Percentiles rank a stretch among this genome's conserved stretches.
Evolutionary conservation across 30 jellyfish, hydroid and myxozoan genomes (phyloP).

Genomic region (Aurelia coerulea): DNA sequence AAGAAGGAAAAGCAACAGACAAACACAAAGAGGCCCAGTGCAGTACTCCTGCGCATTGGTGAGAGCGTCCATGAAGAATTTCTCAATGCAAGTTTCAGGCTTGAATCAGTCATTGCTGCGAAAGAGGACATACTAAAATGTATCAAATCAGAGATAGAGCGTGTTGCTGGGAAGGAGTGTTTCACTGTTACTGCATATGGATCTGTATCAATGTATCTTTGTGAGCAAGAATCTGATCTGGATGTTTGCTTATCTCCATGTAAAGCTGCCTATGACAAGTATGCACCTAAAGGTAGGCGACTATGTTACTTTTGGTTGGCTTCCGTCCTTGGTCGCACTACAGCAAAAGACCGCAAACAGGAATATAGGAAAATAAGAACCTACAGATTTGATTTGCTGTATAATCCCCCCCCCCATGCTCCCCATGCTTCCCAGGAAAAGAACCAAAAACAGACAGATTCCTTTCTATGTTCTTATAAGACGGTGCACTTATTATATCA

Average conservation of each 20-base stretch:
- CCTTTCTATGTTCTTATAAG: too few species aligned
- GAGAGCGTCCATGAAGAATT: constrained; percentile 48
- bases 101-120: constrained; percentile 43
- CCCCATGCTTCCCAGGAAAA: too few species aligned
- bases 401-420: too few species aligned
- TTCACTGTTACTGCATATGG: constrained; percentile 70
- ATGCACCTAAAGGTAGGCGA: constrained; percentile 20
- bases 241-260: constrained; percentile 70
- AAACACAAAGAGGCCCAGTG: constrained; percentile 20
- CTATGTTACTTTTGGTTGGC: too few species aligned
- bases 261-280: constrained; percentile 6
- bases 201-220: constrained; percentile 78
- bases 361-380: too few species aligned
- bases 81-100: constrained; percentile 13
- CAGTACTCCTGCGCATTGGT: constrained; percentile 42
- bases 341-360: too few species aligned
- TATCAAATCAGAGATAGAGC: constrained; percentile 54
- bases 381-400: too few species aligned
- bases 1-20: constrained; percentile 20
- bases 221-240: constrained; percentile 83
- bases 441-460: too few species aligned
- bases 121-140: constrained; percentile 40
- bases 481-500: too few species aligned
- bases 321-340: too few species aligned
- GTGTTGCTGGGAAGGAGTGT: constrained; percentile 39